Base-by-base conservation (phyloP, 2,888 invertebrate species). In the Drosophila subquinaria region DNA sequence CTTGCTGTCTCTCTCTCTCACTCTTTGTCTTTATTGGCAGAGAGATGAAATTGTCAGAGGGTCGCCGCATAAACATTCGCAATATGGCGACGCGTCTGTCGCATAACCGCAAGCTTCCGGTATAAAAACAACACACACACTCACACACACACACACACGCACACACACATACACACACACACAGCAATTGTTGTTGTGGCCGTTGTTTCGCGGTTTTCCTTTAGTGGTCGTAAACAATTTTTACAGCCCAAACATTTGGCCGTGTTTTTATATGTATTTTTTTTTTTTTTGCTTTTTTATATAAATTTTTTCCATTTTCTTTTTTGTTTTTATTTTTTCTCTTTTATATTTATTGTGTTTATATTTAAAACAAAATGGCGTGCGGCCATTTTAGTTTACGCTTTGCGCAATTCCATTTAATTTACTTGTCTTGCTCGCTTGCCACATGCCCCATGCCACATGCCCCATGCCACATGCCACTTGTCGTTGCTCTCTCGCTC, bases 151-250 rank as follows among this genome's bases (percentile, higher is more conserved):
- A 48, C 35, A 55, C 56, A 51, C 38, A 62, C 62, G 43, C 51
- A 51, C 55, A 52, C 38, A 52, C n/a, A 13, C 27, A 51, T 27
- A 8, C 47, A 52, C 27, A 45, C 20, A 43, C 27, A 63, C 42
- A 43, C 17, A 63, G 15, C 50, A 69, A 48, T 65, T 70, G 65
- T 45, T 60, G 47, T 57, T 47, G 36, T 43, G 20, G 56, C 20
- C 27, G 55, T 59, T 69, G 69, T 66, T 82, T 56, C 75, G 82
- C 85, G 83, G 83, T 83, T 83, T 81, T 67, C 70, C 79, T 82
- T 85, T 79, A 82, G 77, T 81, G 83, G 75, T 75, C 85, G 85
- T 85, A 79, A 83, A 83, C 83, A 82, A 85, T 85, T 83, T 82
- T 83, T 85, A 85, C 83, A 77, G 79, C 79, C 75, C 77, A 81